Evolutionary conservation across 1,140 invertebrate genomes (phyloP), one percentile per base, ranked within the genome.

Genomic region (Meloidogyne chitwoodi): DNA sequence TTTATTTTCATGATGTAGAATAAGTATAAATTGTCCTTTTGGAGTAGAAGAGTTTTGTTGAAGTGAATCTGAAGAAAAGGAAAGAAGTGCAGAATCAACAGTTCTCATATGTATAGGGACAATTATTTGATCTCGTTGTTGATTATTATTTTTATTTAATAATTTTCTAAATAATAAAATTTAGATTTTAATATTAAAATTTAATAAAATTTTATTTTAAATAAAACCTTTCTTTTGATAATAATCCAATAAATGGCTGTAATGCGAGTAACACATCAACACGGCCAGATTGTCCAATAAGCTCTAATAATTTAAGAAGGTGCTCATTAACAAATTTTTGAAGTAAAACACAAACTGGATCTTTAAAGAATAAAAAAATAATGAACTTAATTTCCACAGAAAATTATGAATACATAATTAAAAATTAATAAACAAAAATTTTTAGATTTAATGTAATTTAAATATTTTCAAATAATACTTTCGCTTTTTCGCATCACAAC

Each of bases 261-360:
- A 73, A 29, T 61, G 56, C 24, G 22, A 73, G 14, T 65, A 78
- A 31, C n/a, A 78, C 74, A 48, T 78, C 77, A 12, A 78, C 29
- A 27, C 77, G 77, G n/a, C 44, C 26, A 14, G 65, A 38, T 22
- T 79, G 56, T 6, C 27, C 63, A 38, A 78, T 61, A 1, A 71
- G 8, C 63, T 38, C 63, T 16, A 78, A 44, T n/a, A 78, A 12
- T 27, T 22, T 66, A 27, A 27, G n/a, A 34, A 78, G 79, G 8
- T 41, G 22, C 12, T 56, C 22, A n/a, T 68, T 22, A 48, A 29
- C 41, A 69, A 69, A 78, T n/a, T 41, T 67, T 10, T 62, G 77
- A 27, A 78, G 41, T 31, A 78, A 31, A 44, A 31, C 24, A 26
- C 22, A 8, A 24, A 68, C 56, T 14, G 77, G 65, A 69, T 69